Conservation (phyloP, 2,113 vertebrate genomes). For the Bungarus multicinctus region DNA sequence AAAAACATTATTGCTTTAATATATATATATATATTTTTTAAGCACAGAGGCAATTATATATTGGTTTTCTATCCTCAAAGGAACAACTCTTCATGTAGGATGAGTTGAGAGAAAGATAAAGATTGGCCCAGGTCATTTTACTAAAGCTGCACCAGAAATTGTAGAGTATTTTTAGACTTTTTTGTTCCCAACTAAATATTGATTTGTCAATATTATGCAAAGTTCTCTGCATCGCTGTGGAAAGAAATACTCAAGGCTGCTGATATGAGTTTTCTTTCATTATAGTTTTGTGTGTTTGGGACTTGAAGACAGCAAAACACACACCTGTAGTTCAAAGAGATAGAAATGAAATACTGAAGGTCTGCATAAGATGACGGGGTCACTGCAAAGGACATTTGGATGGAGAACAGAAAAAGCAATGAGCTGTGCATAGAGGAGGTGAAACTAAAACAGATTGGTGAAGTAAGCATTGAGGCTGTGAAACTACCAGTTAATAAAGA, state of each 20-base stretch:
- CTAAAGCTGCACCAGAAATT: neutral
- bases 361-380: neutral
- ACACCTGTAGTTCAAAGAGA: neutral
- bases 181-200: neutral
- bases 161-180: neutral
- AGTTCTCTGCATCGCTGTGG: neutral
- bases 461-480: neutral
- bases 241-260: neutral
- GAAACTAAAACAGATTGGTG: neutral
- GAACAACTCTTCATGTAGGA: neutral
- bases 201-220: neutral
- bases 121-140: neutral
- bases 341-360: neutral
- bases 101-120: neutral
- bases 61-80: neutral
- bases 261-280: neutral
- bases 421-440: neutral
- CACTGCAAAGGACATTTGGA: neutral
- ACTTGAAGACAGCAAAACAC: neutral
- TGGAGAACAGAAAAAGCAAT: neutral
- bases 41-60: neutral
- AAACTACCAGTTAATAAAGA: neutral
- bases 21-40: neutral
- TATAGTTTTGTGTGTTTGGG: neutral
- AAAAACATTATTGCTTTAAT: neutral